phyloP scores from a whole-genome alignment of 2,797 vertebrate species.

The Anguilla megastoma region DNA sequence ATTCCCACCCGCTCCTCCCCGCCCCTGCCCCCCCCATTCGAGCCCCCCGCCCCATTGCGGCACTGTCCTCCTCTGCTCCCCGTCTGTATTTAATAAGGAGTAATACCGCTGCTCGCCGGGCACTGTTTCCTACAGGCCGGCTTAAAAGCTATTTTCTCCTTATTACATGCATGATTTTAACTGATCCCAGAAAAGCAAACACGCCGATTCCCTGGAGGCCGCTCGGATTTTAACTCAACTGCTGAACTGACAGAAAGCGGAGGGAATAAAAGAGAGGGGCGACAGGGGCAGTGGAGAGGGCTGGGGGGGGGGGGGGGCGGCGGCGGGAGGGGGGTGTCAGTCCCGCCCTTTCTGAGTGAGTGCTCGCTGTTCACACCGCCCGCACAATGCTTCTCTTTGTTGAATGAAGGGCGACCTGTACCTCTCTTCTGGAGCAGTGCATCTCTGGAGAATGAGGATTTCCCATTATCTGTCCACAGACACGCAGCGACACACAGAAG shows the following conservation, averaged over 20 bases:
- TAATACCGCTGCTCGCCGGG: constrained; percentile 80
- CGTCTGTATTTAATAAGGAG: constrained; percentile 84
- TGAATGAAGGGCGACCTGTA: constrained; percentile 23
- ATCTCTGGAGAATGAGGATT: not conserved
- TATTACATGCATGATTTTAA: constrained; percentile 85
- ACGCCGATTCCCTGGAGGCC: constrained; percentile 49
- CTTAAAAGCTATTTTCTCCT: constrained; percentile 87
- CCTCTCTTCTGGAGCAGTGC: not conserved
- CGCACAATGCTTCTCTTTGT: constrained; percentile 54
- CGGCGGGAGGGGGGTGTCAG: constrained; percentile 30
- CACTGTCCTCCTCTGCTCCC: constrained; percentile 21
- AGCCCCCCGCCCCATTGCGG: not conserved
- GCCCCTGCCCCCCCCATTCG: not conserved
- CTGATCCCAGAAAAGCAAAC: constrained; percentile 83
- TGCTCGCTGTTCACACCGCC: constrained; percentile 32
- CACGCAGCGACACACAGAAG: not conserved
- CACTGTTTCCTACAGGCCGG: constrained; percentile 81
- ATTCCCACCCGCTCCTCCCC: no score
- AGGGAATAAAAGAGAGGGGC: constrained; percentile 16
- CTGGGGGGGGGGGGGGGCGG: constrained; percentile 22
- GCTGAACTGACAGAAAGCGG: constrained; percentile 40
- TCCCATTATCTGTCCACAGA: constrained; percentile 8
- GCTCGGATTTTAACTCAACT: constrained; percentile 49
- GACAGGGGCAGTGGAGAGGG: constrained; percentile 15
- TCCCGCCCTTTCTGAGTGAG: constrained; percentile 26